Percentiles rank a stretch among this genome's conserved stretches.
Conservation (phyloP, 2,888 invertebrate genomes). For the Polydrusus pterygomalis region DNA sequence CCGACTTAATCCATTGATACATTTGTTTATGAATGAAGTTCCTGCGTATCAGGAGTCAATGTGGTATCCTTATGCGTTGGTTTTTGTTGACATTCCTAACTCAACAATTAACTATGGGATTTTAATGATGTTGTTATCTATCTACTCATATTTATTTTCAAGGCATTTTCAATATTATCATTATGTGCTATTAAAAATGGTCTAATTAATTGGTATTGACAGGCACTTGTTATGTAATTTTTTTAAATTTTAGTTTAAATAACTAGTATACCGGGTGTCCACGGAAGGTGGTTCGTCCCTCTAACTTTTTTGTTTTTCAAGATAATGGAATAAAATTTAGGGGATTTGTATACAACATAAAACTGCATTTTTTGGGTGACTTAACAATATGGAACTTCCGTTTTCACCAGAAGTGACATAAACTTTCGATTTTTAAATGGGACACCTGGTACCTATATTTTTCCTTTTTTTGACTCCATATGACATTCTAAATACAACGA, state of each 20-base stretch:
- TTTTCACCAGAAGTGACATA: too few species aligned
- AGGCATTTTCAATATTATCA: neutral
- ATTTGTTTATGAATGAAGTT: conserved; percentile 34
- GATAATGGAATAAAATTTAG: too few species aligned
- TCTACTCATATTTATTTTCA: neutral
- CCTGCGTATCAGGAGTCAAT: conserved; percentile 12
- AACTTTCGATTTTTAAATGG: too few species aligned
- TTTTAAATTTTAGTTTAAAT: neutral
- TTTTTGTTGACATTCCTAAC: conserved; percentile 12
- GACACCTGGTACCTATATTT: too few species aligned
- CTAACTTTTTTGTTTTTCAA: too few species aligned
- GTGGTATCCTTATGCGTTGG: conserved; percentile 7
- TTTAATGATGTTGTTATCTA: neutral
- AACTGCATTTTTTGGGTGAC: too few species aligned
- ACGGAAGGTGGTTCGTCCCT: too few species aligned
- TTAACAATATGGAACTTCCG: too few species aligned
- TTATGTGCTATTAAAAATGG: conserved; percentile 1
- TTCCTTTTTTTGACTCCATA: too few species aligned
- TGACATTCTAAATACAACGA: too few species aligned
- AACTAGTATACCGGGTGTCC: too few species aligned
- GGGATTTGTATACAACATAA: too few species aligned
- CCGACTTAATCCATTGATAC: conserved; percentile 29
- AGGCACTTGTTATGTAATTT: neutral
- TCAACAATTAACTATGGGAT: neutral
- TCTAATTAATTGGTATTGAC: neutral